These are phyloP conservation scores for Eristalis intricaria DNA, from an alignment of 2,888 invertebrate species.

Conservation along the genomic window DNA sequence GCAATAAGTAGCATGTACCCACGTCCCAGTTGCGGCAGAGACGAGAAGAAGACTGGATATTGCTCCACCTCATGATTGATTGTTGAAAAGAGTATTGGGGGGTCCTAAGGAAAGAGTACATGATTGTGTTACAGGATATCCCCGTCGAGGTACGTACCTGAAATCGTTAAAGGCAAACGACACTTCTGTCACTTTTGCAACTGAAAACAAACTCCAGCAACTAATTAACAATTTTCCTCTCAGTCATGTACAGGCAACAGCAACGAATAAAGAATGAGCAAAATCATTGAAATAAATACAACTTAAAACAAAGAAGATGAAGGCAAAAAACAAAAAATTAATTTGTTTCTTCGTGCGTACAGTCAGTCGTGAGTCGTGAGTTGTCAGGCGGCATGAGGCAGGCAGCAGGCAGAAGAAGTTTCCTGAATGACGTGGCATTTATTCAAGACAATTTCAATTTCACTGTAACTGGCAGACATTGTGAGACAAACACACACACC, in stretches of 20 bases:
- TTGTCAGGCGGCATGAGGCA: no score
- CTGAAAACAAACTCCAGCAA: neutral
- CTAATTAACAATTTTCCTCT: neutral
- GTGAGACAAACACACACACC: neutral
- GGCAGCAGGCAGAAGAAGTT: neutral
- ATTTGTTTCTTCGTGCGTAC: slow-evolving; percentile 29
- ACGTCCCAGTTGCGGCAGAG: neutral
- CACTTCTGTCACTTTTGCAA: neutral
- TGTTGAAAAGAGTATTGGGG: neutral
- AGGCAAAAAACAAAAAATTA: neutral
- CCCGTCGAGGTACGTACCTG: neutral
- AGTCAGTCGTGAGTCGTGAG: neutral
- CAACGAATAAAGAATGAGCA: neutral
- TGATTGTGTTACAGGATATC: no score
- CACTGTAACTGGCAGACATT: slow-evolving; percentile 9
- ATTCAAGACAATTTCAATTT: slow-evolving; percentile 37
- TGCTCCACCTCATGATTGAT: neutral
- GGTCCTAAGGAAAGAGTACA: neutral
- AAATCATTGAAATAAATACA: slow-evolving; percentile 32
- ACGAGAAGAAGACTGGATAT: neutral
- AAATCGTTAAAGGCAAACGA: neutral
- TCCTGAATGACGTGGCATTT: slow-evolving; percentile 21
- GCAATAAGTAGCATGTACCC: neutral
- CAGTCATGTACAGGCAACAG: neutral
- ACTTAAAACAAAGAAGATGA: no score